A percentile compares a stretch with the other conserved stretches of the same genome.
Evolutionary conservation across 2,888 invertebrate species (phyloP).

Genomic region (Drosophila recens): DNA sequence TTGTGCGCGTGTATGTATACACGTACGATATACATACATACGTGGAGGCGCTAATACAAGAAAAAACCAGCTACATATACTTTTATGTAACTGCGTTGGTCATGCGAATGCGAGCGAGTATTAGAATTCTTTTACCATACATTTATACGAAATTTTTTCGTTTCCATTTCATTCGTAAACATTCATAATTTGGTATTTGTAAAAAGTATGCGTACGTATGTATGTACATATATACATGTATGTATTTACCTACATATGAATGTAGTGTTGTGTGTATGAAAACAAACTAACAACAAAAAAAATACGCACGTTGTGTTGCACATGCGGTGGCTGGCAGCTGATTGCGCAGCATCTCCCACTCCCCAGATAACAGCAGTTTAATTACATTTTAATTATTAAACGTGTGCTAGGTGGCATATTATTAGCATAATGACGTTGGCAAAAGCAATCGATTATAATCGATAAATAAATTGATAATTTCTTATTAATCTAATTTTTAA

Average conservation of each 20-base stretch:
- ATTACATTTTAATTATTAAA: slow-evolving; percentile 46
- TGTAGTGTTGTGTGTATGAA: slow-evolving; percentile 59
- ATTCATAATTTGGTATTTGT: slow-evolving; percentile 82
- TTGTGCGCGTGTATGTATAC: slow-evolving; percentile 73
- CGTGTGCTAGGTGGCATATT: slow-evolving; percentile 22
- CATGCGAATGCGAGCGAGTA: slow-evolving; percentile 74
- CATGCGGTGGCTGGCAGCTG: slow-evolving; percentile 59
- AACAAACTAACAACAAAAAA: slow-evolving; percentile 49
- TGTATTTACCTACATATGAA: slow-evolving; percentile 55
- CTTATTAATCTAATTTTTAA: slow-evolving; percentile 51
- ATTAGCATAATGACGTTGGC: slow-evolving; percentile 53
- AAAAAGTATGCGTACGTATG: slow-evolving; percentile 71
- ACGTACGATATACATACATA: slow-evolving; percentile 63
- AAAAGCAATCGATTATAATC: slow-evolving; percentile 73
- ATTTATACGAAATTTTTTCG: slow-evolving; percentile 78
- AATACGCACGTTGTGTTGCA: slow-evolving; percentile 56
- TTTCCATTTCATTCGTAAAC: slow-evolving; percentile 82
- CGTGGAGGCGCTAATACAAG: slow-evolving; percentile 55
- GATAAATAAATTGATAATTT: slow-evolving; percentile 57
- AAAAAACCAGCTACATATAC: slow-evolving; percentile 65
- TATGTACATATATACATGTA: slow-evolving; percentile 55
- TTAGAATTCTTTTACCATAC: slow-evolving; percentile 82
- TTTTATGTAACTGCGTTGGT: slow-evolving; percentile 78
- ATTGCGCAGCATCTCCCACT: slow-evolving; percentile 26
- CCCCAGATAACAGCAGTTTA: slow-evolving; percentile 26